phyloP scores from a whole-genome alignment of 1,140 invertebrate genomes.

The Phymastichus coffea region DNA sequence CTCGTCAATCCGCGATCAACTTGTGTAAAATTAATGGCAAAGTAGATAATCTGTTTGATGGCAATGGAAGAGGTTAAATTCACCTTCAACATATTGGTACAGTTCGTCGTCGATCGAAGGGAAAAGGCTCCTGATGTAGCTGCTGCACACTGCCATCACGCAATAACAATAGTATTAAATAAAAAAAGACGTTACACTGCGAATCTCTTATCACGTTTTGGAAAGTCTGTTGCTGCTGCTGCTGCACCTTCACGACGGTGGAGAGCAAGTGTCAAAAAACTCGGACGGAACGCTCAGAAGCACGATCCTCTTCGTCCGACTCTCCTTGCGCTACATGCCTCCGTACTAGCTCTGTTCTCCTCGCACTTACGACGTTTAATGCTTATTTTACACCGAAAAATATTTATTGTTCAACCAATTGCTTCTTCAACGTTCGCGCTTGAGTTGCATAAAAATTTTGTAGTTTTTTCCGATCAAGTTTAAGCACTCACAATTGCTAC shows the following conservation, averaged over 20 bases:
- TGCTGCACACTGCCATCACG: conserved; percentile 70
- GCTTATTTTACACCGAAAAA: neutral
- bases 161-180: too few species aligned
- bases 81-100: conserved; percentile 86
- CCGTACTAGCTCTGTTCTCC: neutral
- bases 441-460: too few species aligned
- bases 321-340: too few species aligned
- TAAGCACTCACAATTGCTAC: too few species aligned
- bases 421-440: too few species aligned
- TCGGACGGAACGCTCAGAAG: neutral
- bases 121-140: conserved; percentile 78
- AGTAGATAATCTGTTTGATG: too few species aligned
- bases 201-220: conserved; percentile 2
- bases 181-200: neutral
- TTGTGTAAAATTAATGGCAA: too few species aligned
- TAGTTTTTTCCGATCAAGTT: too few species aligned
- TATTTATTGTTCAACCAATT: too few species aligned
- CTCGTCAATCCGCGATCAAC: too few species aligned
- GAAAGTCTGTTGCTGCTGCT: neutral
- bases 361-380: neutral
- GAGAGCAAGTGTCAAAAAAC: conserved; percentile 36
- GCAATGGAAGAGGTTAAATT: too few species aligned
- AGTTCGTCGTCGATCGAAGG: conserved; percentile 86
- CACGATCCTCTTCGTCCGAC: neutral
- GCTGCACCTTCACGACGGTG: conserved; percentile 1